These are phyloP conservation scores for Nesoenas mayeri DNA, from an alignment of 2,113 vertebrate species.

Conservation along the genomic window DNA sequence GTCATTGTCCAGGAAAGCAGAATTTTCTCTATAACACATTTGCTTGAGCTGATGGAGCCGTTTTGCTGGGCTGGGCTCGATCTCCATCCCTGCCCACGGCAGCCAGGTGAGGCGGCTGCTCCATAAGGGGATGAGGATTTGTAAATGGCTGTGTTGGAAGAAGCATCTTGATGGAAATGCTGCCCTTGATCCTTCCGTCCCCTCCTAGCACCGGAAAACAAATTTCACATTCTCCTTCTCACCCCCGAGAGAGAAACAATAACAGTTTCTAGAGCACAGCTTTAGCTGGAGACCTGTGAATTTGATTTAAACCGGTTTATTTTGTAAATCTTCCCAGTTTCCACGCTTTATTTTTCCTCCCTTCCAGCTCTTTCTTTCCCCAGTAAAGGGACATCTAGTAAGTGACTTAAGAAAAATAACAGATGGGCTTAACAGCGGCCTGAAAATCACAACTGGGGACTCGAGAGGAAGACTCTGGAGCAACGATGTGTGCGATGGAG, in stretches of 20 bases:
- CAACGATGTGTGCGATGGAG: not conserved
- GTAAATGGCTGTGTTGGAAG: not conserved
- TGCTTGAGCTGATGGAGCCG: rapidly evolving
- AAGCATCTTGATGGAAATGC: not conserved
- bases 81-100: not conserved
- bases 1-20: not conserved
- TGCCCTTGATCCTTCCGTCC: not conserved
- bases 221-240: not conserved
- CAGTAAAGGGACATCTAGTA: not conserved
- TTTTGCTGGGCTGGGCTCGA: rapidly evolving
- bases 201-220: not conserved
- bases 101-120: not conserved
- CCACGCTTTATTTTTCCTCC: not conserved
- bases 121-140: not conserved
- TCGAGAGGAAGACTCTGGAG: not conserved
- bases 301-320: conserved; percentile 12
- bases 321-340: not conserved
- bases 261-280: not conserved
- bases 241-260: not conserved
- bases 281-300: not conserved
- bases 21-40: not conserved
- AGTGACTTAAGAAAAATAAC: not conserved
- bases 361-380: not conserved
- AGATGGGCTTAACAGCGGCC: not conserved
- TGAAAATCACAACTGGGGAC: not conserved